Percentiles rank a stretch among this genome's conserved stretches.
phyloP scores from a whole-genome alignment of 2,113 vertebrate genomes.

The Naja naja region DNA sequence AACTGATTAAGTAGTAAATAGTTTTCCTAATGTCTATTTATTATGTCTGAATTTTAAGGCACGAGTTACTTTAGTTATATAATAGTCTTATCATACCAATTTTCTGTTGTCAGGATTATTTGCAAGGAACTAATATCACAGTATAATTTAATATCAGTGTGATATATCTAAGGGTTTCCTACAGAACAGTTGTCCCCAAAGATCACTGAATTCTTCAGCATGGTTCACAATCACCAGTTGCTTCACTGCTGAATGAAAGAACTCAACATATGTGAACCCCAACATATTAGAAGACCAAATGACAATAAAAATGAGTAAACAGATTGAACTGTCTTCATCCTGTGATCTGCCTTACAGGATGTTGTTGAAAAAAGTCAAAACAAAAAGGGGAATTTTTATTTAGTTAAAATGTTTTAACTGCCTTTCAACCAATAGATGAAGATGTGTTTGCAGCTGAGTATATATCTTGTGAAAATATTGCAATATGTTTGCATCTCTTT shows the following conservation, averaged over 20 bases:
- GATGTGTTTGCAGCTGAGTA: not conserved
- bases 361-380: not conserved
- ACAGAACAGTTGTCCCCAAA: not conserved
- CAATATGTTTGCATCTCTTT: not conserved
- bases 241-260: not conserved
- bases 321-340: not conserved
- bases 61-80: not conserved
- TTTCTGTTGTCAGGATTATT: not conserved
- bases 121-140: not conserved
- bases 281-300: not conserved
- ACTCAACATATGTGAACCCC: not conserved
- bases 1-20: conserved; percentile 21
- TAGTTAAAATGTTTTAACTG: not conserved
- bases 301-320: not conserved
- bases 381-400: not conserved
- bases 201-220: not conserved
- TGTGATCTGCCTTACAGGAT: not conserved
- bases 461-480: not conserved
- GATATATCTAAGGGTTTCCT: not conserved
- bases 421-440: not conserved
- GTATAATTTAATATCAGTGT: not conserved
- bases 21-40: not conserved
- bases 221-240: not conserved
- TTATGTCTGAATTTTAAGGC: not conserved
- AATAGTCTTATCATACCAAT: not conserved